These are phyloP conservation scores for Pseudorasbora parva DNA, from an alignment of 2,113 vertebrate genomes.

Conservation along the genomic window DNA sequence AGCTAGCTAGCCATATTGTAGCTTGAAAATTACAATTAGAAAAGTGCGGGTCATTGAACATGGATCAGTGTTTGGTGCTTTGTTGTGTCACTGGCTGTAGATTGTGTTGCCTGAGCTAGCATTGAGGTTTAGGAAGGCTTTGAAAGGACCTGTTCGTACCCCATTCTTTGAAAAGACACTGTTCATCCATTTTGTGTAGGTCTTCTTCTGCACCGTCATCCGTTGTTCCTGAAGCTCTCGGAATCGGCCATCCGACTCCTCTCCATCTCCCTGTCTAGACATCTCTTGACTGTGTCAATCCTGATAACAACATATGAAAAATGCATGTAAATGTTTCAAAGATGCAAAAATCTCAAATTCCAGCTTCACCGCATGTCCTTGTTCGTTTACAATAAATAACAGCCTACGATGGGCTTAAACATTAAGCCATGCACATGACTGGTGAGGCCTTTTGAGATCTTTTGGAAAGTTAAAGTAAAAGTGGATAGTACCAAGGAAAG, in stretches of 20 bases:
- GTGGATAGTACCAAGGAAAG: not conserved
- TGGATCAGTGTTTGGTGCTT: not conserved
- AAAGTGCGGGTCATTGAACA: not conserved
- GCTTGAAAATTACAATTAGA: not conserved
- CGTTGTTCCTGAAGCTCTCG: slow-evolving; percentile 87
- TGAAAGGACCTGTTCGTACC: slow-evolving; percentile 69
- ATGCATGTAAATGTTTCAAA: not conserved
- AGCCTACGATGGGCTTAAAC: slow-evolving; percentile 37
- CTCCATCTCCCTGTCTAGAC: slow-evolving; percentile 56
- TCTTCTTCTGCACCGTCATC: slow-evolving; percentile 88
- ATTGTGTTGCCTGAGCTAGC: not conserved
- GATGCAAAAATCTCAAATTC: not conserved
- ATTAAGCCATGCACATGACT: slow-evolving; percentile 43
- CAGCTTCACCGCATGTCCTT: not conserved
- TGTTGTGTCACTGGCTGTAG: not conserved
- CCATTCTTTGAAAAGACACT: slow-evolving; percentile 80
- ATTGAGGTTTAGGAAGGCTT: not conserved
- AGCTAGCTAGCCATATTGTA: not conserved
- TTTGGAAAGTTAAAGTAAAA: not conserved
- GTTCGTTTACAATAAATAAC: slow-evolving; percentile 16
- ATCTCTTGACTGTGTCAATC: slow-evolving; percentile 59
- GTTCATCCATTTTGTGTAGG: slow-evolving; percentile 94
- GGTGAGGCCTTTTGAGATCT: not conserved
- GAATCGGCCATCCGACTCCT: slow-evolving; percentile 80
- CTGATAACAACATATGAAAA: not conserved